phyloP scores from a whole-genome alignment of 2,888 invertebrate genomes.

The Resseliella maxima region DNA sequence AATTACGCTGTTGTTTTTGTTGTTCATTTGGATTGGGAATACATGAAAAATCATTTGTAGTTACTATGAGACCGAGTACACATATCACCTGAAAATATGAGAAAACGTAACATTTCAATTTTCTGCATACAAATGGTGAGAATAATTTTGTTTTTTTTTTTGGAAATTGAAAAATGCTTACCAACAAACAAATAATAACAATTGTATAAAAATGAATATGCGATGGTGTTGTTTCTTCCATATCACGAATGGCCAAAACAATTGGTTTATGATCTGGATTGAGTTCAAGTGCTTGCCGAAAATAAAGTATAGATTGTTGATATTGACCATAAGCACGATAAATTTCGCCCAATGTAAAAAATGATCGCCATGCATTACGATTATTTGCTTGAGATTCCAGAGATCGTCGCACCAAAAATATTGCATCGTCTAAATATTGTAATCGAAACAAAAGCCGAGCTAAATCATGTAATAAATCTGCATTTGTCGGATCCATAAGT shows the following conservation, averaged over 20 bases:
- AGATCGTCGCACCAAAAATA: constrained; percentile 83
- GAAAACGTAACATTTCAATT: too few species aligned
- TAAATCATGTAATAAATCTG: constrained; percentile 85
- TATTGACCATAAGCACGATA: constrained; percentile 91
- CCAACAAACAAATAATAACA: constrained; percentile 87
- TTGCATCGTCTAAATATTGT: constrained; percentile 90
- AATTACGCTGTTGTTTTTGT: constrained; percentile 80
- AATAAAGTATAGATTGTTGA: constrained; percentile 86
- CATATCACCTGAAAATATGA: constrained; percentile 9
- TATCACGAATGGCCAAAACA: constrained; percentile 80
- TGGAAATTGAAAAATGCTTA: not conserved
- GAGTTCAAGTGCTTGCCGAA: constrained; percentile 83
- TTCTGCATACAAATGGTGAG: not conserved
- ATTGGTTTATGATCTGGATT: constrained; percentile 89
- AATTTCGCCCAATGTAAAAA: constrained; percentile 91
- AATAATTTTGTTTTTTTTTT: too few species aligned
- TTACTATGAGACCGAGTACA: not conserved
- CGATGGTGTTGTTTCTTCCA: constrained; percentile 83
- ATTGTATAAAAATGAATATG: constrained; percentile 88
- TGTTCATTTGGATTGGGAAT: not conserved
- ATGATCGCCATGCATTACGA: constrained; percentile 90
- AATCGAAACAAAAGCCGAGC: constrained; percentile 86
- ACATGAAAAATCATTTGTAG: constrained; percentile 10
- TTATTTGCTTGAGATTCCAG: constrained; percentile 86
- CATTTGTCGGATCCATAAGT: constrained; percentile 86